Evolutionary conservation across 1,140 invertebrate genomes (phyloP).

Genomic region (Heliconius eleuchia): DNA sequence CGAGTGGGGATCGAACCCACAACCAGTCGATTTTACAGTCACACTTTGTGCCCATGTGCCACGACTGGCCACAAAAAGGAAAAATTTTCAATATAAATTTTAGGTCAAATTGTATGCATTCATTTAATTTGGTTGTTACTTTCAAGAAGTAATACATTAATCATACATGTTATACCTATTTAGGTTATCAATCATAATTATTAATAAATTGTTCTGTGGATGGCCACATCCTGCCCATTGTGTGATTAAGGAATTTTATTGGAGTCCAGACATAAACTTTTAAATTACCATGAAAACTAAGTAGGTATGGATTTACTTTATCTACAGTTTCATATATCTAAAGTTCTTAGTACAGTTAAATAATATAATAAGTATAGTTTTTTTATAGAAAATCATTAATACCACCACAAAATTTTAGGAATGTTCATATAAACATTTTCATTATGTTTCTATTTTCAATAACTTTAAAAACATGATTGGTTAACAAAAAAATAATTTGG

Average conservation of each 20-base stretch:
- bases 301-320: not conserved
- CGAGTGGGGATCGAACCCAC: not conserved
- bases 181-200: slow-evolving; percentile 13
- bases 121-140: not conserved
- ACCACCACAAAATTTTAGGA: too few relatives aligned
- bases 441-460: too few relatives aligned
- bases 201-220: slow-evolving; percentile 15
- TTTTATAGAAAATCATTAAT: too few relatives aligned
- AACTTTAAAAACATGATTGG: too few relatives aligned
- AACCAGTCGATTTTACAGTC: too few relatives aligned
- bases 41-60: too few relatives aligned
- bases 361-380: too few relatives aligned
- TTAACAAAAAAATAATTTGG: too few relatives aligned
- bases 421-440: too few relatives aligned
- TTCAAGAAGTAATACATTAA: slow-evolving; percentile 6
- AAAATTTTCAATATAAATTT: not conserved
- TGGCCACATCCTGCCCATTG: not conserved
- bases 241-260: not conserved
- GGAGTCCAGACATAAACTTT: not conserved
- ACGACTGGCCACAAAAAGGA: not conserved
- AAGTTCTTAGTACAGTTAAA: too few relatives aligned
- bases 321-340: not conserved
- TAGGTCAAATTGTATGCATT: not conserved
- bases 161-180: slow-evolving; percentile 1
- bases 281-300: not conserved